A percentile compares a stretch with the other conserved stretches of the same genome.
phyloP scores from a whole-genome alignment of 2,797 vertebrate species.

The Acrossocheilus fasciatus region DNA sequence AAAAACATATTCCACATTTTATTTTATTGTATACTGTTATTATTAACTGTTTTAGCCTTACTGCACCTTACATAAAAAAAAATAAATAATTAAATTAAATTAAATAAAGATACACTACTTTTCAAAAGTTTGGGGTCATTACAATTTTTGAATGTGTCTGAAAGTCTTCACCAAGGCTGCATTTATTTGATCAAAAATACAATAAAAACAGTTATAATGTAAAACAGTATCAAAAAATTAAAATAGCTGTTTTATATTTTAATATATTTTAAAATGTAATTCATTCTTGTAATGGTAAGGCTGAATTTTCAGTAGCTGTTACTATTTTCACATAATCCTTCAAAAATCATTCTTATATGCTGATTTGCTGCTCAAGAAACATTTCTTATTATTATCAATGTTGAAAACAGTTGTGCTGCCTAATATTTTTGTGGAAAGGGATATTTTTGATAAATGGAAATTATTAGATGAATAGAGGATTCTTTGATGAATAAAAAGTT shows the following conservation, averaged over 20 bases:
- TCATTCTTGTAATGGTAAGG: neutral
- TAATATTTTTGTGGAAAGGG: neutral
- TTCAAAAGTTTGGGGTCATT: neutral
- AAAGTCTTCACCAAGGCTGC: neutral
- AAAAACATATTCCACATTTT: neutral
- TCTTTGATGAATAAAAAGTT: neutral
- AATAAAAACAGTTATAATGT: neutral
- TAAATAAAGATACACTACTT: neutral
- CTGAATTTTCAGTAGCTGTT: neutral
- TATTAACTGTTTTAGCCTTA: neutral
- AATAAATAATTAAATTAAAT: neutral
- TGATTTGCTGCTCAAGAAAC: neutral
- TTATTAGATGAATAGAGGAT: neutral
- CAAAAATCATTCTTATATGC: neutral
- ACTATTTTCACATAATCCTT: neutral
- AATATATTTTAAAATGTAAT: neutral
- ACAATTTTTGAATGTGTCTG: neutral
- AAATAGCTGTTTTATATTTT: neutral
- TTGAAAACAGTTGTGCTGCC: neutral
- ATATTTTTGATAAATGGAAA: neutral
- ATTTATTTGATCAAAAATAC: neutral
- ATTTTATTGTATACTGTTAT: neutral
- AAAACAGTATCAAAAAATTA: neutral
- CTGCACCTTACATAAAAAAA: neutral
- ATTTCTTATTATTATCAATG: neutral